Conservation (phyloP, 2,888 invertebrate genomes). For the Rhyacophila evoluta region DNA sequence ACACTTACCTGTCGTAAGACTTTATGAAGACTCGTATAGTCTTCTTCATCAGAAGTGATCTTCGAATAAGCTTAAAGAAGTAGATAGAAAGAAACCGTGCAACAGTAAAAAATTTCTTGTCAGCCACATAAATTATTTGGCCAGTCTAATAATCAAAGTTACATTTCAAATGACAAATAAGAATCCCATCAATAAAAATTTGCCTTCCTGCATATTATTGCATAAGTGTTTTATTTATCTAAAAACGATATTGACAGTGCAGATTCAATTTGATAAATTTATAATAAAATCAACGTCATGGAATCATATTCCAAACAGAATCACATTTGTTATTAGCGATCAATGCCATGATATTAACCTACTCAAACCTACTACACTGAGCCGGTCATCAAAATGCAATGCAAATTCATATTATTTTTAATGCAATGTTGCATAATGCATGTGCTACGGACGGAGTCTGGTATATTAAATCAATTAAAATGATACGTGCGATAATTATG, state of each 20-base stretch:
- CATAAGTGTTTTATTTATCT: no score
- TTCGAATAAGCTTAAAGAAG: not conserved
- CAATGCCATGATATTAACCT: not conserved
- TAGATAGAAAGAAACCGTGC: no score
- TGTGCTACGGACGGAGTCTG: not conserved
- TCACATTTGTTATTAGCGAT: not conserved
- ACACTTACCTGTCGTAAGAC: not conserved
- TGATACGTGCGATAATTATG: conserved; percentile 11
- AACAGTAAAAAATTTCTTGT: no score
- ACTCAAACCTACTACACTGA: not conserved
- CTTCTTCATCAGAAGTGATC: not conserved
- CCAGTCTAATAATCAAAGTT: no score
- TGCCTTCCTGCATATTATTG: no score
- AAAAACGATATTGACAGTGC: no score
- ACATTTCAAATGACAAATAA: no score
- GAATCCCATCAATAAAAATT: no score
- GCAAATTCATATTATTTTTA: not conserved
- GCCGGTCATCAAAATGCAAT: conserved; percentile 15
- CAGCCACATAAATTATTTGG: no score
- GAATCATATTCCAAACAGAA: not conserved
- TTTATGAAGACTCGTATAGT: not conserved
- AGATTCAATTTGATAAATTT: no score
- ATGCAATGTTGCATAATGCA: conserved; percentile 16
- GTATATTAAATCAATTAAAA: conserved; percentile 22
- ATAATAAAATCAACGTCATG: no score